These are phyloP conservation scores for Florisuga fusca DNA, from an alignment of 2,797 vertebrate genomes.

Conservation along the genomic window DNA sequence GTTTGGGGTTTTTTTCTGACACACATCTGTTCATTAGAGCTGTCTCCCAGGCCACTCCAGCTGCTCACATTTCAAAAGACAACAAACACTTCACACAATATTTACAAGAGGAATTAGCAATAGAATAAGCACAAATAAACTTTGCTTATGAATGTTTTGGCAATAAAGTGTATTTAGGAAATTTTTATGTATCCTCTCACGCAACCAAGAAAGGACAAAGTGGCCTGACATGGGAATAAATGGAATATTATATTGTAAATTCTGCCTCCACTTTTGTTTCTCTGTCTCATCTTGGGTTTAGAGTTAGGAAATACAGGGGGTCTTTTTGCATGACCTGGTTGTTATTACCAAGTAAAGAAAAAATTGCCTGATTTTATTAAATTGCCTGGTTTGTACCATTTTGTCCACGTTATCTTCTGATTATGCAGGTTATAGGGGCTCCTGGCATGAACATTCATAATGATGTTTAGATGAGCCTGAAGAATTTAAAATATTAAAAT, in stretches of 20 bases:
- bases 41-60: conserved; percentile 47
- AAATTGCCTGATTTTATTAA: neutral
- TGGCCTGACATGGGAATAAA: neutral
- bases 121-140: conserved; percentile 2
- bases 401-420: neutral
- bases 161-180: neutral
- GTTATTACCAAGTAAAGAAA: neutral
- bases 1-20: conserved; percentile 8
- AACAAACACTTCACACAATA: conserved; percentile 43
- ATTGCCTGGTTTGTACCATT: accelerated
- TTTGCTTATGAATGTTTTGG: neutral
- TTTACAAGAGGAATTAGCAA: conserved; percentile 49
- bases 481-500: neutral
- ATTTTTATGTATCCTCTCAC: neutral
- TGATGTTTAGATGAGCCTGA: neutral
- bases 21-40: conserved; percentile 66
- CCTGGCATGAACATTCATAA: neutral
- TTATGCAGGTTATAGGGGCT: accelerated
- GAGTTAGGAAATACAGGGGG: neutral
- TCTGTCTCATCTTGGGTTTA: neutral
- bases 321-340: neutral
- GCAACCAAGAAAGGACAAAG: neutral
- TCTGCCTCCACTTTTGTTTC: neutral
- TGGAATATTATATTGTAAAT: neutral
- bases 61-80: conserved; percentile 56